phyloP scores from a whole-genome alignment of 2,888 invertebrate species.

The Agrypnus murinus region DNA sequence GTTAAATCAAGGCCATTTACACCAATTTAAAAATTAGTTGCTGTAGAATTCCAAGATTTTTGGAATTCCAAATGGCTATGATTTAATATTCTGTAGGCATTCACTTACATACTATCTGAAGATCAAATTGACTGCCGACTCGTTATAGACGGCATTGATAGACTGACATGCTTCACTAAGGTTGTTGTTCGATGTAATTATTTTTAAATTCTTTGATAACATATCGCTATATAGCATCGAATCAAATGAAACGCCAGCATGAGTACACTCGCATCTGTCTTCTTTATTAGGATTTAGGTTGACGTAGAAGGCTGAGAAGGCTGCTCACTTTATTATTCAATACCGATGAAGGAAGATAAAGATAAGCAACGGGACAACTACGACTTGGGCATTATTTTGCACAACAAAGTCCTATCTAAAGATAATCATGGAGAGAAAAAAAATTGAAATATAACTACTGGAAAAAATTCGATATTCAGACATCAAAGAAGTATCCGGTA shows the following conservation, averaged over 20 bases:
- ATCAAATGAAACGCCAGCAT: slow-evolving; percentile 61
- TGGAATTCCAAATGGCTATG: slow-evolving; percentile 57
- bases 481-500: too few species aligned
- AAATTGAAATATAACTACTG: too few species aligned
- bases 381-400: too few species aligned
- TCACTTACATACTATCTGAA: slow-evolving; percentile 58
- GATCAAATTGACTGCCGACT: slow-evolving; percentile 58
- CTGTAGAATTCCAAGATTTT: slow-evolving; percentile 36
- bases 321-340: slow-evolving; percentile 19
- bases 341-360: neutral
- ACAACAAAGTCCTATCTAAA: too few species aligned
- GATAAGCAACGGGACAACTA: neutral
- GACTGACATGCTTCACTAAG: slow-evolving; percentile 66
- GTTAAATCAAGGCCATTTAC: too few species aligned
- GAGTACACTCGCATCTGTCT: slow-evolving; percentile 39
- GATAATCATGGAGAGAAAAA: too few species aligned
- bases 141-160: slow-evolving; percentile 65
- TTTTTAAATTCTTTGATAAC: slow-evolving; percentile 70
- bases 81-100: slow-evolving; percentile 63
- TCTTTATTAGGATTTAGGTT: slow-evolving; percentile 38
- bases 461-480: too few species aligned
- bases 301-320: slow-evolving; percentile 22
- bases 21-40: neutral
- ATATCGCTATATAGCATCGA: slow-evolving; percentile 65
- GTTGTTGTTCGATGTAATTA: slow-evolving; percentile 67